Conservation (phyloP, 2,113 vertebrate species). For the Felis catus region F.catus_Fca126_mat1.0 CM031417.1:78705001-78705500, state of each 20-base stretch:
- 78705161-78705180: neutral
- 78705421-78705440: neutral
- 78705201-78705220: neutral
- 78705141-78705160: neutral
- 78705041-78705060: neutral
- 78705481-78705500: constrained; percentile 23
- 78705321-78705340: neutral
- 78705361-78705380: neutral
- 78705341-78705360: neutral
- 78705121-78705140: neutral
- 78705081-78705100: neutral
- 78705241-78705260: neutral
- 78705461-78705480: neutral
- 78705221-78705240: neutral
- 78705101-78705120: neutral
- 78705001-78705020: neutral
- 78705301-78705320: neutral
- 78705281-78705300: neutral
- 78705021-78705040: neutral
- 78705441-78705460: neutral
- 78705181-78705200: neutral
- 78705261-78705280: neutral
- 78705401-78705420: neutral
- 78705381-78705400: neutral
- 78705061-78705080: neutral